Evolutionary conservation across 2,888 invertebrate genomes (phyloP).

Genomic region (Mythimna lalbum): DNA sequence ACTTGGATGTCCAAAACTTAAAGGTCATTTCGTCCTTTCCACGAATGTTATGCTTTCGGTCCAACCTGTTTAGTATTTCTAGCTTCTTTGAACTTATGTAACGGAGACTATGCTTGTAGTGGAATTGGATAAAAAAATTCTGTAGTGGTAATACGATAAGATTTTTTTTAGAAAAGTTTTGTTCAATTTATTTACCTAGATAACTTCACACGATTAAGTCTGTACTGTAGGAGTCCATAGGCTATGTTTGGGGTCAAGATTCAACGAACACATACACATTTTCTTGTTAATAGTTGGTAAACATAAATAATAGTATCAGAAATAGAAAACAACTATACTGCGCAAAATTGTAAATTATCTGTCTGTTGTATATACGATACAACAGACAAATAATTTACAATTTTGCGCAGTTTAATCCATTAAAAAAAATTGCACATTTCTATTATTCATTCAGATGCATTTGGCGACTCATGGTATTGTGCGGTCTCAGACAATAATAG

Average conservation of each 20-base stretch:
- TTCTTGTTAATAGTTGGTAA: too few species aligned
- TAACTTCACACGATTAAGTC: too few species aligned
- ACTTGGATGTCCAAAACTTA: constrained; percentile 70
- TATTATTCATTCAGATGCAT: constrained; percentile 4
- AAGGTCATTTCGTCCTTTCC: constrained; percentile 68
- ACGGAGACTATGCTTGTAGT: constrained; percentile 1
- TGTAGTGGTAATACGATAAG: not conserved
- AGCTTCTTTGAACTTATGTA: constrained; percentile 3
- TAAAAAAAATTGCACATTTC: constrained; percentile 8
- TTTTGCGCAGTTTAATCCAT: too few species aligned
- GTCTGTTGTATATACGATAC: too few species aligned
- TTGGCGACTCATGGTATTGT: constrained; percentile 17
- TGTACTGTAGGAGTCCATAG: too few species aligned
- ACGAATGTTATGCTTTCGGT: constrained; percentile 43
- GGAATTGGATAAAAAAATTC: not conserved
- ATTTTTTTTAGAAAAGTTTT: too few species aligned
- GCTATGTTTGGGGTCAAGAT: too few species aligned
- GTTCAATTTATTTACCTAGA: too few species aligned
- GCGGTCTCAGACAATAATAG: constrained; percentile 39
- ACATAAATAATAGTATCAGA: too few species aligned
- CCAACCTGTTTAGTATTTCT: constrained; percentile 30
- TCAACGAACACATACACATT: too few species aligned
- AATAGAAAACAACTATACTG: not conserved
- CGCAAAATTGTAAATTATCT: too few species aligned
- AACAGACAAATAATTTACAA: too few species aligned